Conservation (phyloP, 2,888 invertebrate species). For the Eupeodes luniger region DNA sequence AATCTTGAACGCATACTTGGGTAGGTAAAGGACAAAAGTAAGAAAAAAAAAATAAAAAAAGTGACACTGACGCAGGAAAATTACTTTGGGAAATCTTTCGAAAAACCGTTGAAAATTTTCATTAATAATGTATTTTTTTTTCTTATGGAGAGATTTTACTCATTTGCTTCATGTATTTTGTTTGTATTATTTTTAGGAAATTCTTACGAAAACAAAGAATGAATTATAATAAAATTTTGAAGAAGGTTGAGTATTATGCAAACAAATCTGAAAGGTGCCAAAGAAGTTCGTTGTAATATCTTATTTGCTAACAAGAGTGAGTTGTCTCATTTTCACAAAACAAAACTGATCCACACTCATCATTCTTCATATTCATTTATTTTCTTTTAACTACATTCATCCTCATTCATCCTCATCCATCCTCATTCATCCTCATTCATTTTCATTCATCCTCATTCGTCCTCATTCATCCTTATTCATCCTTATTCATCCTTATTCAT, state of each 20-base stretch:
- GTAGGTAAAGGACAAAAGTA: neutral
- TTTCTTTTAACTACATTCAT: too few species aligned
- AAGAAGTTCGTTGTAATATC: too few species aligned
- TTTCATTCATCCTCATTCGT: too few species aligned
- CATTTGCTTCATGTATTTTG: neutral
- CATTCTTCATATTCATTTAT: too few species aligned
- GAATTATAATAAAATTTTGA: conserved; percentile 31
- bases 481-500: too few species aligned
- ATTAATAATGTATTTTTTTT: conserved; percentile 69
- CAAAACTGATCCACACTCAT: too few species aligned
- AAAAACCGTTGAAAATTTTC: conserved; percentile 69
- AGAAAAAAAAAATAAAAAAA: neutral
- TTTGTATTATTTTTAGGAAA: conserved; percentile 13
- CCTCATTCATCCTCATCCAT: too few species aligned
- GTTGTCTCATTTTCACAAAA: too few species aligned
- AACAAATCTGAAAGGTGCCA: neutral
- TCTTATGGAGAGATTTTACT: conserved; percentile 56
- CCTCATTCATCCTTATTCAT: too few species aligned
- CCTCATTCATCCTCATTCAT: too few species aligned
- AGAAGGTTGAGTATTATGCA: neutral
- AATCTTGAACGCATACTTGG: conserved; percentile 7
- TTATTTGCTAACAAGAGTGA: too few species aligned
- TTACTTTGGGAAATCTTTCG: conserved; percentile 58
- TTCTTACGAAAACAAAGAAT: conserved; percentile 13
- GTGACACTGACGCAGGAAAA: conserved; percentile 30